phyloP scores from a whole-genome alignment of 1,140 invertebrate genomes.

The Dreissena polymorpha region DNA sequence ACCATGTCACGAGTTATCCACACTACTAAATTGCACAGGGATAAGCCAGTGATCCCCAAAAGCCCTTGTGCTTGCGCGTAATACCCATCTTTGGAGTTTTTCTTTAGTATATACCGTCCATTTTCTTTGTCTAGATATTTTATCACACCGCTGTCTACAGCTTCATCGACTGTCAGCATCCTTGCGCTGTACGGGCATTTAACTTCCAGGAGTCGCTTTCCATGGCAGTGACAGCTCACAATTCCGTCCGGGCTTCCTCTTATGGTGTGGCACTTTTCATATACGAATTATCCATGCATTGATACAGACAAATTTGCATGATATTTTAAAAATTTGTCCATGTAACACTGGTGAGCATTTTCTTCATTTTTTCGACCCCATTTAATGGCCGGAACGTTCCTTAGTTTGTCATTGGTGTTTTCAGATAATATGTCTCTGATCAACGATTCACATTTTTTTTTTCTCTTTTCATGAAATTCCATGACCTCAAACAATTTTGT shows the following conservation, averaged over 20 bases:
- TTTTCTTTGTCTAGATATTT: slow-evolving; percentile 19
- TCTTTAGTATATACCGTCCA: not conserved
- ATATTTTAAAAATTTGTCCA: not conserved
- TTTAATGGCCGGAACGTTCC: slow-evolving; percentile 28
- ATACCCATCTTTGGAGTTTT: not conserved
- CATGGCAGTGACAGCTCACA: not conserved
- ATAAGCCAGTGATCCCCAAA: slow-evolving; percentile 2
- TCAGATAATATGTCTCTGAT: not conserved
- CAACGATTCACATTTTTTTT: not conserved
- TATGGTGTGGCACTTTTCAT: not conserved
- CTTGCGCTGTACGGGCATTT: slow-evolving; percentile 24
- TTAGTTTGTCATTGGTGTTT: slow-evolving; percentile 3
- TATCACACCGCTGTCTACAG: not conserved
- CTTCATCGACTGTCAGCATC: slow-evolving; percentile 3
- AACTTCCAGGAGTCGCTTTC: not conserved
- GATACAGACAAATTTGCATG: not conserved
- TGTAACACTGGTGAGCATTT: slow-evolving; percentile 3
- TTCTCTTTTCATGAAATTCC: too few relatives aligned
- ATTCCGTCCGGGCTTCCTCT: slow-evolving; percentile 29
- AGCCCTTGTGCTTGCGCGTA: slow-evolving; percentile 14
- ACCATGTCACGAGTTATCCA: slow-evolving; percentile 1
- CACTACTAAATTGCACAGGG: not conserved
- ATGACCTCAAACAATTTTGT: too few relatives aligned
- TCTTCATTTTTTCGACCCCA: slow-evolving; percentile 23
- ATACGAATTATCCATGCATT: slow-evolving; percentile 21